Evolutionary conservation across 2,797 vertebrate species (phyloP).

Genomic region (Platyrinchus mystaceus): DNA sequence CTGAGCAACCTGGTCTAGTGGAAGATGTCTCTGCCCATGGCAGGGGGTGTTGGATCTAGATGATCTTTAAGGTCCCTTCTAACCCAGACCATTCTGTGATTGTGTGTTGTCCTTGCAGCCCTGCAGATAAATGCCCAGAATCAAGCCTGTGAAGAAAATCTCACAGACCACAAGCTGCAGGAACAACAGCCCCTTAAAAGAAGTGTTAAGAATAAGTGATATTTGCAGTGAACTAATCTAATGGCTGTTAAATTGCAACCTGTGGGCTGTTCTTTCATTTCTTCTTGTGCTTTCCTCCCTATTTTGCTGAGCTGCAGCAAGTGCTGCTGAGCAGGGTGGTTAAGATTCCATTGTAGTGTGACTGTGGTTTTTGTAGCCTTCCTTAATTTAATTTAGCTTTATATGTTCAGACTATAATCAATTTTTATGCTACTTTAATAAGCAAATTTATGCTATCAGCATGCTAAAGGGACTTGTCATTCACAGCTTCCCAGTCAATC

Average conservation of each 20-base stretch:
- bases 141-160: background rate
- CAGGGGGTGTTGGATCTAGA: background rate
- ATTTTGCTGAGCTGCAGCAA: accelerated
- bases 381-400: constrained; percentile 55
- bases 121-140: background rate
- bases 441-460: constrained; percentile 47
- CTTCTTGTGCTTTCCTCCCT: background rate
- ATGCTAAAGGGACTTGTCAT: constrained; percentile 36
- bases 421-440: constrained; percentile 64
- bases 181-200: background rate
- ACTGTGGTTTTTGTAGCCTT: constrained; percentile 22
- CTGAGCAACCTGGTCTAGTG: background rate
- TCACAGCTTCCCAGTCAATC: constrained; percentile 25
- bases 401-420: constrained; percentile 52
- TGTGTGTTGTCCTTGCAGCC: background rate
- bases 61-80: background rate
- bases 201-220: background rate
- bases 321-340: background rate
- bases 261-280: background rate
- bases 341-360: background rate
- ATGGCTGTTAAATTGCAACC: background rate
- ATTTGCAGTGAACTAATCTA: background rate
- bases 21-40: background rate
- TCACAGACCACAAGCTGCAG: background rate
- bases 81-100: background rate